Evolutionary conservation across 2,888 invertebrate species (phyloP).

Genomic region (Calliscelio sp.): DNA sequence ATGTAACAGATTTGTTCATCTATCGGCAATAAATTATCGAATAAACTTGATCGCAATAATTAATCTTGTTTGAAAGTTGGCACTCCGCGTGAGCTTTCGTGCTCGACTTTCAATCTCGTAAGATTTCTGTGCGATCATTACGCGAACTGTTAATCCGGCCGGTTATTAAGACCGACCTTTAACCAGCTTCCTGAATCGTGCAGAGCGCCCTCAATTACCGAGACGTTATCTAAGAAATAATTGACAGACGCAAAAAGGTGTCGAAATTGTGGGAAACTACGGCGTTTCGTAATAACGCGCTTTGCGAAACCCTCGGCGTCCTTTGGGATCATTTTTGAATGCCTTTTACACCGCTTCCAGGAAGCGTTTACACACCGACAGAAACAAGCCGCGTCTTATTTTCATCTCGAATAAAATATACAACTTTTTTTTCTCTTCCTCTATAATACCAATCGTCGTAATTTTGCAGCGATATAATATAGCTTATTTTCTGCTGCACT

Average conservation of each 20-base stretch:
- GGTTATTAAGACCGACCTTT: conserved; percentile 45
- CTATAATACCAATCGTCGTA: conserved; percentile 9
- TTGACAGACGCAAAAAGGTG: conserved; percentile 48
- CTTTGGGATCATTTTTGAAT: conserved; percentile 32
- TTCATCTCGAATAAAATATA: conserved; percentile 32
- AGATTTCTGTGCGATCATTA: conserved; percentile 25
- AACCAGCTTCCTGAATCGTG: conserved; percentile 52
- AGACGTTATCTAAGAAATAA: conserved; percentile 42
- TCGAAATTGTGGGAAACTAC: conserved; percentile 47
- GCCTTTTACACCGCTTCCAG: conserved; percentile 30
- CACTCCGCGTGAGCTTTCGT: not conserved
- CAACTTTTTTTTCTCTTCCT: conserved; percentile 26
- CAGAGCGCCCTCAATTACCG: conserved; percentile 36
- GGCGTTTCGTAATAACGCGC: conserved; percentile 5
- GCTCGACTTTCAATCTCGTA: conserved; percentile 13
- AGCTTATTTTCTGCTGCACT: not conserved
- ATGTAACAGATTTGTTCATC: not conserved
- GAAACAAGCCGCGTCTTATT: conserved; percentile 49
- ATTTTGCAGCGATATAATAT: conserved; percentile 35
- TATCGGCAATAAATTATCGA: not conserved
- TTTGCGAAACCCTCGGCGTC: conserved; percentile 16
- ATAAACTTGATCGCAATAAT: conserved; percentile 1
- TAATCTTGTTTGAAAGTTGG: not conserved
- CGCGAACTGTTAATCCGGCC: conserved; percentile 44
- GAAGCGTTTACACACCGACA: conserved; percentile 36